These are phyloP conservation scores for Phortica magna DNA, from an alignment of 2,888 invertebrate genomes.

Conservation along the genomic window DNA sequence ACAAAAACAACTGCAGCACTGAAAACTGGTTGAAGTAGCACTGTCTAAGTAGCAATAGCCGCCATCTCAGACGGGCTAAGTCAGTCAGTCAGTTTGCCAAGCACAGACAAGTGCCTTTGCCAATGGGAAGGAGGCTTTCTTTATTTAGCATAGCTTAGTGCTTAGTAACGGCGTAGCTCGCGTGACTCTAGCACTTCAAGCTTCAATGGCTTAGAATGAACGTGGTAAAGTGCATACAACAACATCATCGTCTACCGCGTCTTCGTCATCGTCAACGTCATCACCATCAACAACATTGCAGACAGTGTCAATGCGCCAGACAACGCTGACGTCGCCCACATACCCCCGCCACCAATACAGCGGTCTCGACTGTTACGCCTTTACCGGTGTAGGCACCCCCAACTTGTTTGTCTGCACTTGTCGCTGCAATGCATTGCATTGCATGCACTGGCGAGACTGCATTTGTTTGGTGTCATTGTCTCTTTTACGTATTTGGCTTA, in stretches of 20 bases:
- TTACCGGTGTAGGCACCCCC: conserved; percentile 2
- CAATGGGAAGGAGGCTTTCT: conserved; percentile 15
- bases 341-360: conserved; percentile 44
- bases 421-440: conserved; percentile 13
- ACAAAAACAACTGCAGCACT: not conserved
- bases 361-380: not conserved
- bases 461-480: conserved; percentile 42
- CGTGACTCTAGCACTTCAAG: conserved; percentile 68
- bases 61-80: not conserved
- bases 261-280: not conserved
- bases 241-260: not conserved
- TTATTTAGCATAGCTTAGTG: not conserved
- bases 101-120: not conserved
- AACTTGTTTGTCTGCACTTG: conserved; percentile 16
- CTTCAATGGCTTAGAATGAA: conserved; percentile 57
- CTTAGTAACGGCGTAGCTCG: conserved; percentile 43
- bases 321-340: conserved; percentile 46
- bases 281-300: not conserved
- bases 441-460: conserved; percentile 35
- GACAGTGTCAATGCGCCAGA: conserved; percentile 65
- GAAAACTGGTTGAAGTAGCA: conserved; percentile 13
- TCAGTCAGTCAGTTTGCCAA: not conserved
- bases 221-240: conserved; percentile 34
- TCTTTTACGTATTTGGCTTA: not conserved
- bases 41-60: not conserved